These are phyloP conservation scores for Masticophis lateralis DNA, from an alignment of 2,797 vertebrate species.

Conservation along the genomic window DNA sequence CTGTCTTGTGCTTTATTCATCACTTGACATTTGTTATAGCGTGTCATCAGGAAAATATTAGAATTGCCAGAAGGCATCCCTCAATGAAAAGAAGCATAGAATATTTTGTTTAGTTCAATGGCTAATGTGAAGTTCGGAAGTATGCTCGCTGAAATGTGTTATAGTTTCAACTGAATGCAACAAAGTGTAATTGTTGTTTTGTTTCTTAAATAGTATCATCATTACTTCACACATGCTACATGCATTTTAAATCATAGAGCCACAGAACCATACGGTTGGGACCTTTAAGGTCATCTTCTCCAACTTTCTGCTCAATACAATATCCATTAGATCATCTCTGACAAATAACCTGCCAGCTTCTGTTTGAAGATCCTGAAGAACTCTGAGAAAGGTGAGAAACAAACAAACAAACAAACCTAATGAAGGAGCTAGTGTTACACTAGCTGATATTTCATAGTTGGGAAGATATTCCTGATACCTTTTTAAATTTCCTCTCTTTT, in stretches of 20 bases:
- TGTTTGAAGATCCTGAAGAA: neutral
- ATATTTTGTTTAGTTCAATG: neutral
- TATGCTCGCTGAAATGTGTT: neutral
- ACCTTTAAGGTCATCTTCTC: neutral
- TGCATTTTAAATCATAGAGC: neutral
- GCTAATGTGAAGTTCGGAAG: neutral
- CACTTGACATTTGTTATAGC: neutral
- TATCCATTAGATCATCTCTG: neutral
- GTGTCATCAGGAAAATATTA: neutral
- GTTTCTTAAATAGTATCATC: neutral
- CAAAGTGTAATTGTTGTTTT: neutral
- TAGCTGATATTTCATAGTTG: neutral
- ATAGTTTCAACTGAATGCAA: neutral
- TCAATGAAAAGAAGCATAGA: neutral
- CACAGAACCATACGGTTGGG: neutral
- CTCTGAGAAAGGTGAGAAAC: neutral
- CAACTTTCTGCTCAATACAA: neutral
- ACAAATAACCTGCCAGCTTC: neutral
- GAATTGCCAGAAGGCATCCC: neutral
- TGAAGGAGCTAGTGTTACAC: neutral
- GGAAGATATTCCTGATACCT: neutral
- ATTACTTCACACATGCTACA: neutral
- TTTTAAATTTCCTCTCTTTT: neutral
- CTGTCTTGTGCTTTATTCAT: neutral
- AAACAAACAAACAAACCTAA: neutral